Evolutionary conservation across 2,797 vertebrate species (phyloP).

Genomic region (Liparis tanakae): DNA sequence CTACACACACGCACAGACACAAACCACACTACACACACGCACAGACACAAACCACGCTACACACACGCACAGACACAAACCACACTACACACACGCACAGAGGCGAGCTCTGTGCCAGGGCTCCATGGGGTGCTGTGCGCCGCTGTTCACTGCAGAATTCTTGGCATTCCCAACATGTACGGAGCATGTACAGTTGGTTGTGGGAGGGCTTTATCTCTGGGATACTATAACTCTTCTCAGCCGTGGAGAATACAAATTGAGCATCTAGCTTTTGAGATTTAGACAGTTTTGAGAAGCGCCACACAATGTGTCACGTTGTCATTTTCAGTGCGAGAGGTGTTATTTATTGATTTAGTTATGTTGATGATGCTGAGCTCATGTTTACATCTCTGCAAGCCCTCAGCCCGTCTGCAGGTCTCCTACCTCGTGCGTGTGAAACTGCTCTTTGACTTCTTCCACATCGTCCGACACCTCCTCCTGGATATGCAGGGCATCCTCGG

Average conservation of each 20-base stretch:
- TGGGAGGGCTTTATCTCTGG: conserved; percentile 42
- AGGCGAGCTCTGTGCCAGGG: conserved; percentile 48
- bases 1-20: conserved; percentile 57
- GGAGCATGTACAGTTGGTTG: conserved; percentile 64
- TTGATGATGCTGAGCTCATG: neutral
- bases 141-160: conserved; percentile 69
- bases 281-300: neutral
- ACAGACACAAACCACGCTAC: conserved; percentile 51
- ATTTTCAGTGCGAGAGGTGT: neutral
- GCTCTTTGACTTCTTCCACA: conserved; percentile 97
- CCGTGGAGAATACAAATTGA: conserved; percentile 9
- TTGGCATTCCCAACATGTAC: conserved; percentile 80
- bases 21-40: conserved; percentile 56
- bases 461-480: conserved; percentile 94
- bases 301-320: neutral
- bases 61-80: too few relatives aligned
- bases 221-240: conserved; percentile 25
- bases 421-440: conserved; percentile 97
- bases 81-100: too few relatives aligned
- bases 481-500: conserved; percentile 91
- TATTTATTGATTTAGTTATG: neutral
- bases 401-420: neutral
- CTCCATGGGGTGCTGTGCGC: conserved; percentile 48
- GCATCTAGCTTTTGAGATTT: neutral
- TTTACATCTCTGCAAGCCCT: neutral